Base-by-base conservation (phyloP, 1,140 invertebrate species). In the Ridgeia piscesae region DNA sequence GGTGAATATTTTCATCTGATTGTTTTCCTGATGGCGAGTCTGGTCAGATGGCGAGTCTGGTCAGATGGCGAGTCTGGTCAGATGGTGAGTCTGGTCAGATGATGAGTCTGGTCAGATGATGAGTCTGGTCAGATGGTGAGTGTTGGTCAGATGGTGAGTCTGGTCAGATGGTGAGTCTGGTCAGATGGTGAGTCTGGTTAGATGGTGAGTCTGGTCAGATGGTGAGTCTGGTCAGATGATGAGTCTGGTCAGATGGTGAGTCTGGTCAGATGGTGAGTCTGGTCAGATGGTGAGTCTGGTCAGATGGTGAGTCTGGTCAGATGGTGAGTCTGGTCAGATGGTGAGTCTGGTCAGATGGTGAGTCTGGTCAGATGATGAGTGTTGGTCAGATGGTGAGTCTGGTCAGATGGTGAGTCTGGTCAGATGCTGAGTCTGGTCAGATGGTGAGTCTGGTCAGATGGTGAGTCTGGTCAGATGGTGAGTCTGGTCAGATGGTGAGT, bases 21-120 rank as follows among this genome's bases (percentile, higher is more conserved):
- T 0, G 95, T 96, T 95, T 94, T 95, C n/a, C 93, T 96, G 6
- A 95, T 96, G 93, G 95, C 95, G 93, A 94, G 94, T 93, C 35
- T 92, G 31, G 34, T 92, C 0, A 11, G 21, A 50, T 50, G 48
- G 93, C 93, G 95, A 91, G 92, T 96, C 96, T 95, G 95, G 95
- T 21, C 93, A 95, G 6, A 95, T 96, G 93, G 95, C 95, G 93
- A 94, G 94, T 93, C 21, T 50, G 48, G 48, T 8, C 6, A 9
- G 89, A 89, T 89, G 34, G 89, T 33, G 6, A 89, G 33, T 89
- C 89, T 33, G 6, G 6, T 6, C 89, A 9, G 89, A 33, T 89
- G 34, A 50, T 17, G 17, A 50, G 48, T 50, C 17, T 50, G 17
- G 48, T 50, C 48, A 8, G 48, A 50, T 50, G 48, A 17, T 50